A percentile compares a stretch with the other conserved stretches of the same genome.
Conservation (phyloP, 1,140 invertebrate species). For the Drosophila bipectinata region DNA sequence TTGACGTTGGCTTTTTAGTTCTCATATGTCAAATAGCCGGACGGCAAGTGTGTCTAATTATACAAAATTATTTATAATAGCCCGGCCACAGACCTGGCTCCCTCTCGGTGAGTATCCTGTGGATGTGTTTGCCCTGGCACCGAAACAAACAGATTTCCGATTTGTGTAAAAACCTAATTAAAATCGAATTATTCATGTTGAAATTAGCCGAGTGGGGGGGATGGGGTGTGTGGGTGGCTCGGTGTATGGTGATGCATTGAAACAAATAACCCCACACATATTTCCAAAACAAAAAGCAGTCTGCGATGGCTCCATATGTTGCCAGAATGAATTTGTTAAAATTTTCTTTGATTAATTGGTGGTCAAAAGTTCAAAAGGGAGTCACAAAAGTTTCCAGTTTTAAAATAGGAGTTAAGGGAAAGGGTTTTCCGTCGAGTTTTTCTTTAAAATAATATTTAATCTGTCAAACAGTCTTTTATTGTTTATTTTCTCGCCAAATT, state of each 20-base stretch:
- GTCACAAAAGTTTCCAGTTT: conserved; percentile 43
- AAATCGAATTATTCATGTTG: conserved; percentile 78
- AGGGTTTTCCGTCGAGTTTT: not conserved
- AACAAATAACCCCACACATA: conserved; percentile 33
- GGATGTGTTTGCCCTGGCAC: conserved; percentile 25
- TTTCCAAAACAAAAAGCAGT: conserved; percentile 64
- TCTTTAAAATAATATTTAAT: not conserved
- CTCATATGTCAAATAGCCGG: conserved; percentile 69
- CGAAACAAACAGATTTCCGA: conserved; percentile 56
- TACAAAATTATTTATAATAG: conserved; percentile 82
- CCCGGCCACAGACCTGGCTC: conserved; percentile 40
- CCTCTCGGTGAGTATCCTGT: not conserved
- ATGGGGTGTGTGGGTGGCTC: conserved; percentile 1
- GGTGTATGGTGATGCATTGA: conserved; percentile 32
- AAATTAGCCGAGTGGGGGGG: conserved; percentile 36
- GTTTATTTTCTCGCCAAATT: conserved; percentile 59
- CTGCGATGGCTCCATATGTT: conserved; percentile 67
- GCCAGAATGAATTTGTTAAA: conserved; percentile 79
- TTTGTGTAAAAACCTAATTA: conserved; percentile 81
- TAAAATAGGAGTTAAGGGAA: conserved; percentile 4
- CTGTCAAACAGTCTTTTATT: not conserved
- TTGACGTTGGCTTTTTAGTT: conserved; percentile 22
- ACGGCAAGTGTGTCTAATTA: conserved; percentile 79
- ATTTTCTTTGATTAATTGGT: conserved; percentile 79
- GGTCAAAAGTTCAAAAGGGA: conserved; percentile 76